These are phyloP conservation scores for Linepithema humile DNA, from an alignment of 1,140 invertebrate genomes.

Conservation along the genomic window DNA sequence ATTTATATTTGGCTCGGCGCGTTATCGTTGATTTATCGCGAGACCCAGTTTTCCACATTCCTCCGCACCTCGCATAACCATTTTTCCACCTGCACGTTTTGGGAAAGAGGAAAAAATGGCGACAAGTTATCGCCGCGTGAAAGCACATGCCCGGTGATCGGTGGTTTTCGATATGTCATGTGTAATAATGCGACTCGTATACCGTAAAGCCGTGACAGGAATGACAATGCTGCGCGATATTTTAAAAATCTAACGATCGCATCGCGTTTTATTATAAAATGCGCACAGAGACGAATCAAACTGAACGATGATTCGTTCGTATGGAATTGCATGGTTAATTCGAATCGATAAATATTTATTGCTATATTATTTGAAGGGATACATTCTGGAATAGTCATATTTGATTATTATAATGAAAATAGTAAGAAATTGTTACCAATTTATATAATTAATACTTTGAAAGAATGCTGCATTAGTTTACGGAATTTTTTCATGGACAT, in stretches of 20 bases:
- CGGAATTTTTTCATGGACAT: no score
- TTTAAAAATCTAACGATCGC: background rate
- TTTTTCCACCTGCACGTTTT: slow-evolving; percentile 28
- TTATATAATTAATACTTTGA: no score
- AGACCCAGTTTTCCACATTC: slow-evolving; percentile 48
- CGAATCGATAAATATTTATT: slow-evolving; percentile 9
- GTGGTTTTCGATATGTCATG: slow-evolving; percentile 12
- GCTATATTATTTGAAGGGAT: background rate
- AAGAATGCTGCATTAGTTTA: no score
- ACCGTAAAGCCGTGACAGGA: background rate
- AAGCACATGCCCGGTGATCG: slow-evolving; percentile 14
- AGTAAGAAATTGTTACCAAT: background rate
- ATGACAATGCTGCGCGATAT: background rate
- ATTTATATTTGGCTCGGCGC: slow-evolving; percentile 54
- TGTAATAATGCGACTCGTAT: slow-evolving; percentile 38
- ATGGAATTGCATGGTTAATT: background rate
- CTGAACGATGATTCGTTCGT: background rate
- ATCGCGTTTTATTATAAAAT: background rate
- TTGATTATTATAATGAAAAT: background rate
- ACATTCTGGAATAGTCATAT: background rate
- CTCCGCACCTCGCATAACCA: background rate
- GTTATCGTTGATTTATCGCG: slow-evolving; percentile 59
- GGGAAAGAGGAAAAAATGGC: slow-evolving; percentile 10
- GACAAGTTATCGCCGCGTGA: slow-evolving; percentile 32
- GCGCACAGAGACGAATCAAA: background rate